Conservation (phyloP, 2,797 vertebrate species). For the Myotis myotis region DNA sequence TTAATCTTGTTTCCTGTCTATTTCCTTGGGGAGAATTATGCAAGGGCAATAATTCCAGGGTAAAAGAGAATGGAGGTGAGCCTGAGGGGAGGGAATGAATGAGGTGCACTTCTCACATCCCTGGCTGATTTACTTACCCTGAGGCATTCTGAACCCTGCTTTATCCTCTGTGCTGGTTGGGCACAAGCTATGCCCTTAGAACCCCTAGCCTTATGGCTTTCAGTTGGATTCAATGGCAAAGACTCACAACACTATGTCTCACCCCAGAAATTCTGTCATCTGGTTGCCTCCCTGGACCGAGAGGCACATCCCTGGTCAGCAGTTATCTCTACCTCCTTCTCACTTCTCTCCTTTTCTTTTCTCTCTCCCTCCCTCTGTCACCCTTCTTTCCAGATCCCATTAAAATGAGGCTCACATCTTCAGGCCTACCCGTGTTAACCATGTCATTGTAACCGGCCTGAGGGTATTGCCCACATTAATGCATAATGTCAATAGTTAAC, state of each 20-base stretch:
- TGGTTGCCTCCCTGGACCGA: neutral
- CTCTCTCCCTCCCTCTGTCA: no score
- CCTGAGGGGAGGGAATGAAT: neutral
- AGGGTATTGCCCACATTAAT: neutral
- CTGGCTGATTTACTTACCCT: no score
- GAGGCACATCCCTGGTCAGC: neutral
- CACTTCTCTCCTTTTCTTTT: no score
- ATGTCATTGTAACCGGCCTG: neutral
- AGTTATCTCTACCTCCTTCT: neutral
- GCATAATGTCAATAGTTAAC: neutral
- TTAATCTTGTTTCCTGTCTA: slow-evolving; percentile 63
- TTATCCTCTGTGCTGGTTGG: neutral
- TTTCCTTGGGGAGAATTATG: slow-evolving; percentile 56
- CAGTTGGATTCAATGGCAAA: neutral
- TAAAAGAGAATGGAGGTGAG: neutral
- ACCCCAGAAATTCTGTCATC: neutral
- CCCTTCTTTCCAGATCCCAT: neutral
- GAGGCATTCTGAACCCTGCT: neutral
- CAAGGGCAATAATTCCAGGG: neutral
- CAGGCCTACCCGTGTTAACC: neutral
- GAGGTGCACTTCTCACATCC: neutral
- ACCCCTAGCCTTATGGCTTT: neutral
- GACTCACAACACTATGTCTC: neutral
- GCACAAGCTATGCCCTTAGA: neutral
- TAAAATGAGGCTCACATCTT: neutral